Percentiles rank a stretch among this genome's conserved stretches.
Conservation (phyloP, 2,888 invertebrate species). For the Panopea generosa region DNA sequence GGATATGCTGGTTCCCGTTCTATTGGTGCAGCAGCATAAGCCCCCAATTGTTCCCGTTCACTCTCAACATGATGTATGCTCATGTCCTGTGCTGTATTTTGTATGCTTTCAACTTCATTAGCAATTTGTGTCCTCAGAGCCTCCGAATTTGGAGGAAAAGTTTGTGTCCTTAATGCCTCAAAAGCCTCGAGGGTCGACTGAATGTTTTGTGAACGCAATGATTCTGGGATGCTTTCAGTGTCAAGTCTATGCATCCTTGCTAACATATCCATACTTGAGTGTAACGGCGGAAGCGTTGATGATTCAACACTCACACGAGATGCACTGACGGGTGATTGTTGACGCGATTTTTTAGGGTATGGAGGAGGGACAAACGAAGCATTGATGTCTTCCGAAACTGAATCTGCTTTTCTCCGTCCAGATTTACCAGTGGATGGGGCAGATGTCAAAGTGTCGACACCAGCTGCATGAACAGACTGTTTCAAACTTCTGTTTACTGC, state of each 20-base stretch:
- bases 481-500: slow-evolving; percentile 60
- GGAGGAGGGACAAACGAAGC: slow-evolving; percentile 52
- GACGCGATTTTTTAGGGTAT: slow-evolving; percentile 60
- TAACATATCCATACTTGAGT: slow-evolving; percentile 63
- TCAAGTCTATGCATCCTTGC: slow-evolving; percentile 59
- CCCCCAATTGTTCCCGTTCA: slow-evolving; percentile 52
- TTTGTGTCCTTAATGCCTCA: slow-evolving; percentile 62
- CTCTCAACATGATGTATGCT: slow-evolving; percentile 54
- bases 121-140: slow-evolving; percentile 36
- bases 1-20: slow-evolving; percentile 51
- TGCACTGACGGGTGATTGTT: slow-evolving; percentile 58
- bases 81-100: slow-evolving; percentile 63
- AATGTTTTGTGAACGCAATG: slow-evolving; percentile 61
- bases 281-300: slow-evolving; percentile 49
- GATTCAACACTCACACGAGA: slow-evolving; percentile 30
- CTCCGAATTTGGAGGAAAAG: slow-evolving; percentile 57
- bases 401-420: slow-evolving; percentile 49
- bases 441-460: slow-evolving; percentile 24
- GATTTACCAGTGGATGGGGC: slow-evolving; percentile 36
- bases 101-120: slow-evolving; percentile 52
- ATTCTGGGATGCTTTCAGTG: slow-evolving; percentile 60
- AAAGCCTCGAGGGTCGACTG: slow-evolving; percentile 61
- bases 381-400: slow-evolving; percentile 34
- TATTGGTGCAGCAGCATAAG: slow-evolving; percentile 41
- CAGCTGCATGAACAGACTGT: slow-evolving; percentile 46